Evolutionary conservation across 2,113 vertebrate genomes (phyloP).

Genomic region (Sula dactylatra): DNA sequence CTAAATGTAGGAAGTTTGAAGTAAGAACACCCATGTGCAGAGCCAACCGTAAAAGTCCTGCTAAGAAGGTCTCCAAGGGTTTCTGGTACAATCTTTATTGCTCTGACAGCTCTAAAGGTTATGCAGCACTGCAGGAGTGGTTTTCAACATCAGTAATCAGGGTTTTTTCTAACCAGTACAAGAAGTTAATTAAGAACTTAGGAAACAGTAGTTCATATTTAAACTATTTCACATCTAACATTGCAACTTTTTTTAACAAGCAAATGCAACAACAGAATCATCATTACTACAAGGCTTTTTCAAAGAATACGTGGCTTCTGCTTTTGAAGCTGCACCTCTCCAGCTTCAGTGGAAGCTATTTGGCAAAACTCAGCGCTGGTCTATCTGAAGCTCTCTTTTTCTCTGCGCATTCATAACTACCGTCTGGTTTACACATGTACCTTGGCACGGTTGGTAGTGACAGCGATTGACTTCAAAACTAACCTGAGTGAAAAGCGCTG

Average conservation of each 20-base stretch:
- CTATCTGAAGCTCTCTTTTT: background rate
- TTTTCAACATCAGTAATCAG: background rate
- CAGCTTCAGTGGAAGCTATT: background rate
- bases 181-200: background rate
- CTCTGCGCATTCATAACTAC: background rate
- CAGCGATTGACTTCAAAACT: background rate
- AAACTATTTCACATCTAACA: background rate
- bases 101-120: background rate
- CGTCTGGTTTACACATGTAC: rapidly evolving
- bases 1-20: background rate
- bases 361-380: background rate
- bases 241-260: background rate
- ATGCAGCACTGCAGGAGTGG: background rate
- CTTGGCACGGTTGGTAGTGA: background rate
- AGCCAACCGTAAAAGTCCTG: background rate
- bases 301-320: background rate
- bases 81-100: background rate
- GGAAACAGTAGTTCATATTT: background rate
- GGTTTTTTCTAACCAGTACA: background rate
- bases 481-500: background rate
- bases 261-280: background rate
- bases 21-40: background rate
- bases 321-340: background rate
- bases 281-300: background rate
- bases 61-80: background rate